Conservation (phyloP, 2,797 vertebrate species). For the Emys orbicularis region DNA sequence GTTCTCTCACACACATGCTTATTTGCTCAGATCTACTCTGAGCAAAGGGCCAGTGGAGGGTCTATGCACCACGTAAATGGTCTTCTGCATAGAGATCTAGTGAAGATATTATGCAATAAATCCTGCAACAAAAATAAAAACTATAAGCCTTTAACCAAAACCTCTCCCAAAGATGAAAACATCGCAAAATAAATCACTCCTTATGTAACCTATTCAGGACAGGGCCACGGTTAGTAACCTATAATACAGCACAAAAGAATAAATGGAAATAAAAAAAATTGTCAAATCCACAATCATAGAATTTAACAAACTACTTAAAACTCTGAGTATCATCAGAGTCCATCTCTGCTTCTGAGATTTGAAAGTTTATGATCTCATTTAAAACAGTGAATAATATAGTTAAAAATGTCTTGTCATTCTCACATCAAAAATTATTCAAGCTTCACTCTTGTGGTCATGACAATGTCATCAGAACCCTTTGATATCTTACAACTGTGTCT, state of each 20-base stretch:
- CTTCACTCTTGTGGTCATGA: constrained; percentile 59
- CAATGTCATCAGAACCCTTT: constrained; percentile 38
- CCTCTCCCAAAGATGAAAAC: too few species aligned
- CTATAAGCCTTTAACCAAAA: not conserved
- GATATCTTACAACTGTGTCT: not conserved
- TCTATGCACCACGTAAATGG: not conserved
- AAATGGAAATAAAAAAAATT: not conserved
- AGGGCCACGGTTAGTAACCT: not conserved
- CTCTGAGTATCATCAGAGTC: not conserved
- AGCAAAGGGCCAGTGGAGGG: not conserved
- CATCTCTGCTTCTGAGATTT: constrained; percentile 6
- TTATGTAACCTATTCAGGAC: not conserved
- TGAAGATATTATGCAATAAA: not conserved
- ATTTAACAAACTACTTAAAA: constrained; percentile 12
- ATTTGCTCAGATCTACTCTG: not conserved
- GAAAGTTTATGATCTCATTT: constrained; percentile 32
- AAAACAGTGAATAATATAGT: constrained; percentile 38
- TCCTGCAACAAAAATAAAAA: not conserved
- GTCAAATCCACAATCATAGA: not conserved
- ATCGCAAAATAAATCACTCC: too few species aligned
- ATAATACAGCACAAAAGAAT: not conserved
- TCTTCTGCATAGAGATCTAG: not conserved
- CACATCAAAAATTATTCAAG: constrained; percentile 58
- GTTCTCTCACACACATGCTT: too few species aligned
- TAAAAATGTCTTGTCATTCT: constrained; percentile 70